Conservation (phyloP, 2,113 vertebrate genomes). For the Hydropotes inermis region DNA sequence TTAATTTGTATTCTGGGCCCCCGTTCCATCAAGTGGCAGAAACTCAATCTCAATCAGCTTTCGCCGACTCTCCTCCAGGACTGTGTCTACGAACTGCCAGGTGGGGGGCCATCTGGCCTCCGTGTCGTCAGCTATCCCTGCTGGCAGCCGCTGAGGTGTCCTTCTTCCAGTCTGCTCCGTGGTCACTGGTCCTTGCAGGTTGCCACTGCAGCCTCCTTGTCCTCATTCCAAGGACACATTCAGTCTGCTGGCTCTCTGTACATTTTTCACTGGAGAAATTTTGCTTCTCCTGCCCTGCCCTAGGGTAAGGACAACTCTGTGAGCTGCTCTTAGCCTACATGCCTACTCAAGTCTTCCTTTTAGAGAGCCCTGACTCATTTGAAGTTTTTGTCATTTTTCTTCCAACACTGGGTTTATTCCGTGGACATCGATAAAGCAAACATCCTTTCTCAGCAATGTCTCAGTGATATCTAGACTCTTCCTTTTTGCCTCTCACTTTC, state of each 20-base stretch:
- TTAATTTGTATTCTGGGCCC: slow-evolving; percentile 40
- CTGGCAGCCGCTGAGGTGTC: slow-evolving; percentile 2
- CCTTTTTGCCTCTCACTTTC: background rate
- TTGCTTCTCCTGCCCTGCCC: background rate
- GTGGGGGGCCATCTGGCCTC: slow-evolving; percentile 60
- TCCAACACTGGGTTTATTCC: background rate
- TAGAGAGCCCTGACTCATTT: background rate
- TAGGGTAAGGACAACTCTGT: background rate
- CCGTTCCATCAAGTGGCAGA: slow-evolving; percentile 39
- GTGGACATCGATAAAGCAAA: background rate
- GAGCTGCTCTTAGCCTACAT: background rate
- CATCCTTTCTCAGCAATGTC: background rate
- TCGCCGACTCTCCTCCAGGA: slow-evolving; percentile 22
- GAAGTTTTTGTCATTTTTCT: background rate
- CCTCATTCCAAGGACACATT: slow-evolving; percentile 43
- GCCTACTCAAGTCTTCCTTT: background rate
- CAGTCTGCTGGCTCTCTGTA: background rate
- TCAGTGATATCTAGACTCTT: background rate
- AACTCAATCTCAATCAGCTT: slow-evolving; percentile 43
- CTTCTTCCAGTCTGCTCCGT: slow-evolving; percentile 26
- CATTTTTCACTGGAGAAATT: background rate
- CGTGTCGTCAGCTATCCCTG: background rate
- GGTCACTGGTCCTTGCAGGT: slow-evolving; percentile 56
- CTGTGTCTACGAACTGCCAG: slow-evolving; percentile 36
- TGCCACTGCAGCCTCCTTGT: background rate